Percentiles rank a stretch among this genome's conserved stretches.
Conservation (phyloP, 2,888 invertebrate genomes). For the Yponomeuta plumbellus region DNA sequence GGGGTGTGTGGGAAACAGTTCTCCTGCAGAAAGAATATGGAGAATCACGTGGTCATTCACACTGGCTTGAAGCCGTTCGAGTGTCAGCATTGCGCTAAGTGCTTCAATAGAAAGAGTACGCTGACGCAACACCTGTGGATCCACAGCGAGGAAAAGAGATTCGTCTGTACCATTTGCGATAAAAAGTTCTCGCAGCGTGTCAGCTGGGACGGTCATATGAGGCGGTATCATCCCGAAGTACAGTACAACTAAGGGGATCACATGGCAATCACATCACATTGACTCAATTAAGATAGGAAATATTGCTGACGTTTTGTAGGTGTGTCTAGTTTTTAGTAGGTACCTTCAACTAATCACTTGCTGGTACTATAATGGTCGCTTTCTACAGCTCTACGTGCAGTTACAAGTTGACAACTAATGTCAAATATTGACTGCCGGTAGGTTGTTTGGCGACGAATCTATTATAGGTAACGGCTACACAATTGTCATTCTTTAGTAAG, state of each 20-base stretch:
- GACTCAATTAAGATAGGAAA: no score
- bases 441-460: no score
- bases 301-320: no score
- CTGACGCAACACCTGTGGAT: slow-evolving; percentile 42
- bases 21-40: not conserved
- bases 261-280: no score
- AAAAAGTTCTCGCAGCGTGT: slow-evolving; percentile 8
- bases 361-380: no score
- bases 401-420: no score
- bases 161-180: slow-evolving; percentile 34
- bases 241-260: not conserved
- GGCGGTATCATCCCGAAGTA: not conserved
- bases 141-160: slow-evolving; percentile 47
- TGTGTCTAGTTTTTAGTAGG: no score
- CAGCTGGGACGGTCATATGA: slow-evolving; percentile 9
- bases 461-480: no score
- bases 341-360: no score
- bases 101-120: not conserved
- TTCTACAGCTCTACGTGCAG: no score
- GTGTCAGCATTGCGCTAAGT: not conserved
- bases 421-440: no score
- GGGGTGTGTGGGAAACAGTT: not conserved
- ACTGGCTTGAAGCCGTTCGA: not conserved
- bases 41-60: not conserved
- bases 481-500: no score